Conservation (phyloP, 2,113 vertebrate species). For the Loxodonta africana region DNA sequence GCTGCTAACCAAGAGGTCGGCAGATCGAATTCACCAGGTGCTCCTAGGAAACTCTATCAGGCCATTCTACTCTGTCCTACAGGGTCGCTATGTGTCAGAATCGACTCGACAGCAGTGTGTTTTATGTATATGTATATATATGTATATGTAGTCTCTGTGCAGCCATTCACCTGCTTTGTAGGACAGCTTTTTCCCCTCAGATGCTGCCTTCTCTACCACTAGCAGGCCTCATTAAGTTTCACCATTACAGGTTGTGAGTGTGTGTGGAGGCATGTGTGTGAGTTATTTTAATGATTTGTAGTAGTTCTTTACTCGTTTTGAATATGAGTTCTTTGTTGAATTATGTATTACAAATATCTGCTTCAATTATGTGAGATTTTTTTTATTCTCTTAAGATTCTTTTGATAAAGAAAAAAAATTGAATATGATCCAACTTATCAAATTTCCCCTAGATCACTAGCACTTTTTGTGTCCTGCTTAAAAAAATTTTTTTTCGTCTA, state of each 20-base stretch:
- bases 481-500: not conserved
- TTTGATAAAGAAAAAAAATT: not conserved
- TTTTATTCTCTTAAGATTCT: conserved; percentile 5
- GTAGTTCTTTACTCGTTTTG: not conserved
- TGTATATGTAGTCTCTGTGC: not conserved
- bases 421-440: not conserved
- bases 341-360: not conserved
- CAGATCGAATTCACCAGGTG: no score
- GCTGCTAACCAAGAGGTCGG: no score
- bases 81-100: no score
- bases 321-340: not conserved
- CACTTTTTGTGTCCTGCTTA: not conserved
- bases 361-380: not conserved
- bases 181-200: no score
- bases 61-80: no score
- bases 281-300: not conserved
- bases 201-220: not conserved
- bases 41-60: no score
- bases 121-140: no score
- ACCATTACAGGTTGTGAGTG: not conserved
- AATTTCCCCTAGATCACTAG: not conserved
- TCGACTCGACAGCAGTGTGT: no score
- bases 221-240: not conserved
- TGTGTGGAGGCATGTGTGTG: not conserved
- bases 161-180: not conserved